Conservation (phyloP, 2,888 invertebrate species). For the Sialis fuliginosa region DNA sequence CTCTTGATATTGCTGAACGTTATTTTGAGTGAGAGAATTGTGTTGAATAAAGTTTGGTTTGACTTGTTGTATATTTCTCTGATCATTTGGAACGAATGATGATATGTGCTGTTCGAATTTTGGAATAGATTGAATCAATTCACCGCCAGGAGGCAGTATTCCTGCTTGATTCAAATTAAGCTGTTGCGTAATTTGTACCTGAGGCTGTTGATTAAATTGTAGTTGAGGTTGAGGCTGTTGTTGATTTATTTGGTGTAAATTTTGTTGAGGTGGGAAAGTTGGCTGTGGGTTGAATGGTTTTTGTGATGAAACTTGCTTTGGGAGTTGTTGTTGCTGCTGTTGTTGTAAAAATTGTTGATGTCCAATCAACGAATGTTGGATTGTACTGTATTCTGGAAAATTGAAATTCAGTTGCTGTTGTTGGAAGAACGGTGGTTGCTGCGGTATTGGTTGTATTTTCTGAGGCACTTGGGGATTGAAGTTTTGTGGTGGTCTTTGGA, state of each 20-base stretch:
- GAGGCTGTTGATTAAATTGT: constrained; percentile 9
- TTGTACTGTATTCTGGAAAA: constrained; percentile 5
- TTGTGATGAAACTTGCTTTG: constrained; percentile 3
- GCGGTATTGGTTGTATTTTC: constrained; percentile 12
- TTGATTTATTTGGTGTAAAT: constrained; percentile 8
- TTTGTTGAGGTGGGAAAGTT: constrained; percentile 9
- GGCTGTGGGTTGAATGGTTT: constrained; percentile 5
- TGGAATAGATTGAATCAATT: constrained; percentile 57
- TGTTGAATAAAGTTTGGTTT: constrained; percentile 6
- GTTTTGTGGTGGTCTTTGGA: constrained; percentile 10
- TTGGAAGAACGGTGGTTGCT: constrained; percentile 9
- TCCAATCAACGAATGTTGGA: neutral
- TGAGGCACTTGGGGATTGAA: constrained; percentile 14
- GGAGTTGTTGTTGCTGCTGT: constrained; percentile 9
- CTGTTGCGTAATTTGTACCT: constrained; percentile 22
- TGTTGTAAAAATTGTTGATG: constrained; percentile 8
- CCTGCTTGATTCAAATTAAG: constrained; percentile 28
- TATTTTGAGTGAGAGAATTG: constrained; percentile 3
- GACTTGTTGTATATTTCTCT: constrained; percentile 10
- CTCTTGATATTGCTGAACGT: constrained; percentile 7
- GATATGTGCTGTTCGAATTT: constrained; percentile 65
- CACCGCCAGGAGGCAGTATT: constrained; percentile 45
- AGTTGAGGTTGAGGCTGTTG: constrained; percentile 10
- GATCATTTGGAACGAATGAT: constrained; percentile 21
- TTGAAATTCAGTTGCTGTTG: constrained; percentile 2